phyloP scores from a whole-genome alignment of 30 jellyfish, hydroid and myxozoan genomes.

The Calvadosia cruxmelitensis region DNA sequence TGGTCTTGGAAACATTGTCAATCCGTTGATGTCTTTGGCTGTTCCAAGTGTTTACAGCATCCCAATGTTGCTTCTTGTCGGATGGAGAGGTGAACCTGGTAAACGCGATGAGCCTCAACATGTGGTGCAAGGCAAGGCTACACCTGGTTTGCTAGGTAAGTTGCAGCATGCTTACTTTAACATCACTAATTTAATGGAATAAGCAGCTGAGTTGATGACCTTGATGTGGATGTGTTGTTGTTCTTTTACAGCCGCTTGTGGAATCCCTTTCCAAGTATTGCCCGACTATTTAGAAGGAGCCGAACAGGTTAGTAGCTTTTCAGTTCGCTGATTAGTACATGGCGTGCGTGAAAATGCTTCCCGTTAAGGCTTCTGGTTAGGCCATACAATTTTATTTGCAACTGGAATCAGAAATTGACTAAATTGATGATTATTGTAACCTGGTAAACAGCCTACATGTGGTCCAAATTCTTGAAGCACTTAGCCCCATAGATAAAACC shows the following conservation, averaged over 20 bases:
- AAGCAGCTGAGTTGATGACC: background rate
- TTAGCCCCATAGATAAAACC: no score
- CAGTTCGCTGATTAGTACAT: background rate
- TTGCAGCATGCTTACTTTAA: background rate
- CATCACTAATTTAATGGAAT: background rate
- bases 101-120: conserved; percentile 98
- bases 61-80: conserved; percentile 91
- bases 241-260: conserved; percentile 89
- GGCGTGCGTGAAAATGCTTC: no score
- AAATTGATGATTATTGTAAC: no score
- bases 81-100: conserved; percentile 99
- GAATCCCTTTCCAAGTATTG: conserved; percentile 92
- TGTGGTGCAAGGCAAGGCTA: conserved; percentile 94
- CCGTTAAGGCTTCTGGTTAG: no score
- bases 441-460: no score
- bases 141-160: conserved; percentile 96
- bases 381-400: no score
- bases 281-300: conserved; percentile 98
- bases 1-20: conserved; percentile 96
- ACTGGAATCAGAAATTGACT: no score
- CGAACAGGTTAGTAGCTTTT: conserved; percentile 57
- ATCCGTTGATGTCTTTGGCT: conserved; percentile 96
- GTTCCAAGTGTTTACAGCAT: conserved; percentile 96
- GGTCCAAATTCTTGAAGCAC: no score
- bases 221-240: background rate